These are phyloP conservation scores for Psilanteris sp. DNA, from an alignment of 1,140 invertebrate genomes.

Conservation along the genomic window DNA sequence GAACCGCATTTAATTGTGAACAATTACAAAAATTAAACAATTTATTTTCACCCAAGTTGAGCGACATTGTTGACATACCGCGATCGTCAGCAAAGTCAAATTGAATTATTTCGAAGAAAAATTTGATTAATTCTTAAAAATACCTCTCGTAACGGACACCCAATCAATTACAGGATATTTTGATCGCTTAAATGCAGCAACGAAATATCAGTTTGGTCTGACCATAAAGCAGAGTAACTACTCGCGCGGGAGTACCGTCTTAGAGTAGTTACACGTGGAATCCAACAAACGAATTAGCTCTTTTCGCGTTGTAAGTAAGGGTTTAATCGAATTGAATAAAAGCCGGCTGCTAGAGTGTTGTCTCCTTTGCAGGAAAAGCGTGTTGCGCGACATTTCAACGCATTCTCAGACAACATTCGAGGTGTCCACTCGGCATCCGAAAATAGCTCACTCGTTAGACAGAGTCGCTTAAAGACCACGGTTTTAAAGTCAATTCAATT, in stretches of 20 bases:
- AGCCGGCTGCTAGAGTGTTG: conserved; percentile 22
- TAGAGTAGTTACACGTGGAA: conserved; percentile 56
- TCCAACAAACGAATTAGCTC: conserved; percentile 61
- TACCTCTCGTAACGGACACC: too few relatives aligned
- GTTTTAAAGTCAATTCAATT: conserved; percentile 59
- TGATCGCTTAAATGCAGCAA: neutral
- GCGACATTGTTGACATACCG: too few relatives aligned
- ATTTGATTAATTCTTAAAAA: too few relatives aligned
- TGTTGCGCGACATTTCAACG: conserved; percentile 51
- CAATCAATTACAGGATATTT: too few relatives aligned
- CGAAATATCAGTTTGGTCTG: conserved; percentile 41
- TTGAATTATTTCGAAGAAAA: too few relatives aligned
- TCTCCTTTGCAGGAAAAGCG: conserved; percentile 47
- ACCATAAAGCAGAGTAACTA: conserved; percentile 64
- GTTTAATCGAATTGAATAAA: conserved; percentile 52
- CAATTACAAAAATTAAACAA: too few relatives aligned
- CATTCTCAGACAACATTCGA: conserved; percentile 63
- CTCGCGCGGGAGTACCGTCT: conserved; percentile 50
- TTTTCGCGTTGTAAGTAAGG: conserved; percentile 45
- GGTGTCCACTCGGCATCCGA: conserved; percentile 55
- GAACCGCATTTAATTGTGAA: too few relatives aligned
- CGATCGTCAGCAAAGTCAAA: too few relatives aligned
- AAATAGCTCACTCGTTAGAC: conserved; percentile 61
- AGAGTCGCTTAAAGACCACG: conserved; percentile 31
- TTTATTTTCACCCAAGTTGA: too few relatives aligned